Evolutionary conservation across 2,888 invertebrate species (phyloP), one percentile per base, ranked within the genome.

Genomic region (Lasioglossum morio): DNA sequence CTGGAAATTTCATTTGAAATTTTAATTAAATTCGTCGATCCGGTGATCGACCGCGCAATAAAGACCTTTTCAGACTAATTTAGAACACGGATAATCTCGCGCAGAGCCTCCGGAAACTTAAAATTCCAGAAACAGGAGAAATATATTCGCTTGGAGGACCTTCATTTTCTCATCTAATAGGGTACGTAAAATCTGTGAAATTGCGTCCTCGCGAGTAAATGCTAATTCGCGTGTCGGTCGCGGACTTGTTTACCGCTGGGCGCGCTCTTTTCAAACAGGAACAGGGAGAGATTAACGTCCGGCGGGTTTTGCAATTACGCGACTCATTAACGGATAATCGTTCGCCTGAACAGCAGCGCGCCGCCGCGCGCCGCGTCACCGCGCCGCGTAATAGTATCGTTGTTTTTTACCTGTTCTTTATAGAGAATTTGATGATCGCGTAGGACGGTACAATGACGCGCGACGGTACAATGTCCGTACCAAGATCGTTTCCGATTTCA

Each of bases 301-400:
- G 23, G 34, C 60, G 48, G 12, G n/a, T 40, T 60, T 19, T 7
- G 40, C 77, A 84, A 86, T 86, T 75, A 72, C 57, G 75, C 40
- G 75, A 66, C 77, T 84, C 78, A 60, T 86, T 84, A 80, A 74
- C 72, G 48, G 1, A 46, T 79, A 84, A 77, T 80, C 70, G 53
- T 3, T 70, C 12, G 77, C 57, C 37, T 8, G 40, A 76, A 73
- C 37, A 53, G 63, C 34, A 27, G n/a, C 46, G 43, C 27, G 77
- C 8, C 19, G 23, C 40, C n/a, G n/a, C n/a, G n/a, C n/a, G n/a
- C n/a, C n/a, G n/a, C n/a, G n/a, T n/a, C n/a, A n/a, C n/a, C n/a
- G n/a, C n/a, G n/a, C n/a, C n/a, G n/a, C n/a, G n/a, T n/a, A n/a
- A 2, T 34, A 8, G 10, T 10, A 8, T 10, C 40, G n/a, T n/a